A percentile compares a stretch with the other conserved stretches of the same genome.
phyloP scores from a whole-genome alignment of 2,797 vertebrate species.

The Iguana delicatissima region DNA sequence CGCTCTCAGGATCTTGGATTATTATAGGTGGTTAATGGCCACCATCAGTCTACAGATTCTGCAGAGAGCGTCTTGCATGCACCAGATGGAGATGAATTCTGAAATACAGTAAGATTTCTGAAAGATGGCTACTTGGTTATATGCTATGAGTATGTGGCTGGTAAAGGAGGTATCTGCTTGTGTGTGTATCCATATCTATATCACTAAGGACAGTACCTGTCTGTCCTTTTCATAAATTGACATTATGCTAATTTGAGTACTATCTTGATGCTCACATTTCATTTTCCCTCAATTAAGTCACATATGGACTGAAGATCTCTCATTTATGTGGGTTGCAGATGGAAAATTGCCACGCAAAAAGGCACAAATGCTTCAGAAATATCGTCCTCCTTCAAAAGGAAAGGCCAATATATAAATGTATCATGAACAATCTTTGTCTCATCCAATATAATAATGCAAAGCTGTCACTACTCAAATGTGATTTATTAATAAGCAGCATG shows the following conservation, averaged over 20 bases:
- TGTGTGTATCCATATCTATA: not conserved
- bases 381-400: not conserved
- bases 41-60: not conserved
- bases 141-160: not conserved
- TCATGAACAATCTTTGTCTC: slow-evolving; percentile 22
- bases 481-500: not conserved
- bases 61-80: not conserved
- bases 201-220: not conserved
- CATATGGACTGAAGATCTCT: slow-evolving; percentile 12
- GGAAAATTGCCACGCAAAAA: slow-evolving; percentile 28
- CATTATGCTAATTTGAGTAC: not conserved
- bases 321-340: slow-evolving; percentile 37
- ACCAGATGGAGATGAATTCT: not conserved
- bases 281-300: not conserved
- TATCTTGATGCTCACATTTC: slow-evolving; percentile 12
- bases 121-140: not conserved
- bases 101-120: not conserved
- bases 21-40: not conserved
- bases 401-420: slow-evolving; percentile 37
- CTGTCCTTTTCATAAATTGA: slow-evolving; percentile 2
- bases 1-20: not conserved
- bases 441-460: slow-evolving; percentile 44
- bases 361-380: slow-evolving; percentile 18
- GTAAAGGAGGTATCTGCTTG: not conserved
- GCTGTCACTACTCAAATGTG: slow-evolving; percentile 5